Conservation (phyloP, 1,140 invertebrate genomes). For the Leptopilina clavipes region DNA sequence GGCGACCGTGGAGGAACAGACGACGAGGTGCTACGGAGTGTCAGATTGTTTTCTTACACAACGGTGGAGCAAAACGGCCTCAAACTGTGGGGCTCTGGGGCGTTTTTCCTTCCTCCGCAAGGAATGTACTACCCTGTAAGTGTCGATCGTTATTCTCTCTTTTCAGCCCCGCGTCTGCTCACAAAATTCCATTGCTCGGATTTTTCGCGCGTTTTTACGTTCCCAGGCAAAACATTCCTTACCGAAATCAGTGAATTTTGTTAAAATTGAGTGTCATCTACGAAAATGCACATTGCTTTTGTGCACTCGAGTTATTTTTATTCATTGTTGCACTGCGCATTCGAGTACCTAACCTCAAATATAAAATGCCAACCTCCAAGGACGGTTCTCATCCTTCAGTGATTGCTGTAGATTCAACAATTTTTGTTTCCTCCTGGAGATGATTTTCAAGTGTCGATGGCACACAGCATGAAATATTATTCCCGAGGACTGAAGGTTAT, state of each 20-base stretch:
- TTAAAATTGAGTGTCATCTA: not conserved
- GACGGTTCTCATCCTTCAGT: not conserved
- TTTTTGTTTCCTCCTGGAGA: no score
- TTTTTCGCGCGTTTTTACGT: slow-evolving; percentile 23
- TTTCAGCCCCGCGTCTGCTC: slow-evolving; percentile 48
- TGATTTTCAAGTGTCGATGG: no score
- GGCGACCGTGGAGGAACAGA: slow-evolving; percentile 44
- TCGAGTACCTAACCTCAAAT: not conserved
- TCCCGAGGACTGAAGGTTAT: not conserved
- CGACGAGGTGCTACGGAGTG: slow-evolving; percentile 54
- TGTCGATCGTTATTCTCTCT: slow-evolving; percentile 57
- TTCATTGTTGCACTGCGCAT: not conserved
- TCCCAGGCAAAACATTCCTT: not conserved
- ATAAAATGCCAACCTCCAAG: not conserved
- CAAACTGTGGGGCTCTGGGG: slow-evolving; percentile 95
- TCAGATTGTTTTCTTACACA: slow-evolving; percentile 65
- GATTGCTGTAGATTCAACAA: not conserved
- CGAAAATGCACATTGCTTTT: not conserved
- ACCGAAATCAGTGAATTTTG: not conserved
- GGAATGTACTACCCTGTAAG: slow-evolving; percentile 95
- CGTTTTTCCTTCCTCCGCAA: slow-evolving; percentile 93
- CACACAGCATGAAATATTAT: no score
- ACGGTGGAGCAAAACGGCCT: slow-evolving; percentile 82
- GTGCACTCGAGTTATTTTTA: no score
- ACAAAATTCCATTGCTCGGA: not conserved